These are phyloP conservation scores for Leptinotarsa haldemani DNA, from an alignment of 2,888 invertebrate genomes.

Conservation along the genomic window DNA sequence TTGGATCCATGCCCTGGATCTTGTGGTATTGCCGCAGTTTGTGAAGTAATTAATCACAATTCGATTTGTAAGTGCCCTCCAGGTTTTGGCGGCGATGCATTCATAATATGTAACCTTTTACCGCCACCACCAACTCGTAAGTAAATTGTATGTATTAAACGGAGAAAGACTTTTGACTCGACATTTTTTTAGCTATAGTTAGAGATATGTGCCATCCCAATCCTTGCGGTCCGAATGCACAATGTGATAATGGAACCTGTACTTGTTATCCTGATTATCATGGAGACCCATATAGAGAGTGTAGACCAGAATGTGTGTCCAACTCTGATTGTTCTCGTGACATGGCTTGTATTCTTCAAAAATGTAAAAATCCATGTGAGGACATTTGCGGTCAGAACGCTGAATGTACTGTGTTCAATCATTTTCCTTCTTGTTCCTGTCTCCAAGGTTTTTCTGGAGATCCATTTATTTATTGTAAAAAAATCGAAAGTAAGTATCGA, in stretches of 20 bases:
- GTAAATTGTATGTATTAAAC: slow-evolving; percentile 21
- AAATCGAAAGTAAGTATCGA: slow-evolving; percentile 57
- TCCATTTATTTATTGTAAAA: slow-evolving; percentile 71
- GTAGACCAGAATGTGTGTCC: slow-evolving; percentile 79
- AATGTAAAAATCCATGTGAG: slow-evolving; percentile 82
- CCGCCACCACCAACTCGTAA: slow-evolving; percentile 54
- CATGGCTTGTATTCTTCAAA: slow-evolving; percentile 77
- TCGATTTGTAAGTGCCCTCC: slow-evolving; percentile 80
- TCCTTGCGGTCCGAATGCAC: slow-evolving; percentile 82
- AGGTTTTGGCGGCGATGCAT: slow-evolving; percentile 81
- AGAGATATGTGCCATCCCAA: slow-evolving; percentile 73
- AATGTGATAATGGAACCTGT: slow-evolving; percentile 79
- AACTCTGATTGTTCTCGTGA: slow-evolving; percentile 78
- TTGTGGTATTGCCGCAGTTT: slow-evolving; percentile 80
- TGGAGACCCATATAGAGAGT: slow-evolving; percentile 80
- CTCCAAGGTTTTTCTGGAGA: slow-evolving; percentile 78
- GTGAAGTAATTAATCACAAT: slow-evolving; percentile 79
- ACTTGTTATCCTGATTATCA: slow-evolving; percentile 80
- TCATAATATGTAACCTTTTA: slow-evolving; percentile 68
- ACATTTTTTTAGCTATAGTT: slow-evolving; percentile 57
- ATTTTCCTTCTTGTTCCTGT: slow-evolving; percentile 78
- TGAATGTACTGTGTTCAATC: slow-evolving; percentile 78
- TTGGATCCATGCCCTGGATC: slow-evolving; percentile 85
- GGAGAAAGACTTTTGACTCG: neutral
- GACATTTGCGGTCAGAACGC: slow-evolving; percentile 82